Conservation (phyloP, 2,113 vertebrate species). For the Vombatus ursinus region DNA sequence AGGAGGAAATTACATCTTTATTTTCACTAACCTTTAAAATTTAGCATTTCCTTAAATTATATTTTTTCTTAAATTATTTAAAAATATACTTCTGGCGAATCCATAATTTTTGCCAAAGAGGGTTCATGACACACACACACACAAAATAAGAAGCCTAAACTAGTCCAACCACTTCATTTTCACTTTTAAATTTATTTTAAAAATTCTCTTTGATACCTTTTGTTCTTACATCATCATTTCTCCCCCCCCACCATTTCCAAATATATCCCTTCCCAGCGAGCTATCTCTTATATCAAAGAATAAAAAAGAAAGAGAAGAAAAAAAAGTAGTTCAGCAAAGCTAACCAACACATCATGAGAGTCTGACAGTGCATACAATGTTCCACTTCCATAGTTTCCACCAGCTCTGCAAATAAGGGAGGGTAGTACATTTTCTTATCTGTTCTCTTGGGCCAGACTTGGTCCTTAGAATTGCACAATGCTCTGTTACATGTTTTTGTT, state of each 20-base stretch:
- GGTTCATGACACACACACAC: neutral
- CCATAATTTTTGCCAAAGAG: neutral
- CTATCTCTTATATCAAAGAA: neutral
- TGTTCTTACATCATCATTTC: neutral
- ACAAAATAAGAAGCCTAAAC: neutral
- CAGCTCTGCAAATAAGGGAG: neutral
- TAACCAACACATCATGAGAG: neutral
- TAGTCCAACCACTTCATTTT: neutral
- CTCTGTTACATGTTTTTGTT: neutral
- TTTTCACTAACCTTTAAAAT: neutral
- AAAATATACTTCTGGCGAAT: neutral
- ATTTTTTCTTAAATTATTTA: neutral
- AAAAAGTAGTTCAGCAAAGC: neutral
- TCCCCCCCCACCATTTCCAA: neutral
- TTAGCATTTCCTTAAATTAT: neutral
- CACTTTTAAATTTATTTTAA: neutral
- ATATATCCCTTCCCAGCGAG: neutral
- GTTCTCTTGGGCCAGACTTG: neutral
- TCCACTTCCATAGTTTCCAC: neutral
- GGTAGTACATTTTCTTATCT: neutral
- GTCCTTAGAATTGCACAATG: neutral
- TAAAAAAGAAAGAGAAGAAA: neutral
- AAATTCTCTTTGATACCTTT: neutral
- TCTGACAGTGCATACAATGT: neutral
- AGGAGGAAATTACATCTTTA: neutral